Base-by-base conservation (phyloP, 2,888 invertebrate species). In the Cylindroiulus punctatus region DNA sequence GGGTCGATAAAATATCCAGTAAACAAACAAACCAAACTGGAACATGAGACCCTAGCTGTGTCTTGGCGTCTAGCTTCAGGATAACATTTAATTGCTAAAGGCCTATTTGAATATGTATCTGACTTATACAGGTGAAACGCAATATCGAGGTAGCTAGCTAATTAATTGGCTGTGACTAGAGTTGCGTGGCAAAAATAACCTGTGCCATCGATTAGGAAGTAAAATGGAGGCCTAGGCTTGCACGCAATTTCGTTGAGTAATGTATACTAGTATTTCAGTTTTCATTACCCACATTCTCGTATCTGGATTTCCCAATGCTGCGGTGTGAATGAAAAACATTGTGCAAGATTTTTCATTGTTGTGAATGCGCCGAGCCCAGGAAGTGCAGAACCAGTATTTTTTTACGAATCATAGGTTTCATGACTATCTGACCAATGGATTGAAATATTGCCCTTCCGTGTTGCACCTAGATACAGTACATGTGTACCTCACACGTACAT, bases 261-360 rank as follows among this genome's bases (percentile, higher is more conserved):
- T 2, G 3, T 36, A 65, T 26, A 5, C 65, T 8, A 12, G 14
- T 22, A 12, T 26, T 26, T 26, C 65, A 26, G 26, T 65, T 65
- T 26, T 65, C 65, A 65, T 65, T 26, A 26, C 65, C 26, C 65
- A 0, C 65, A 65, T 26, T 26, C 65, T 65, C 12, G n/a, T n/a
- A n/a, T n/a, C n/a, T n/a, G n/a, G 65, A 65, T 65, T 65, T 65
- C 65, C 65, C n/a, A 65, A 65, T 26, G 65, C 65, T 65, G 65
- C 12, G n/a, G 12, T 65, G 3, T 65, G 65, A 65, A 65, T 65
- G 65, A 65, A 65, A n/a, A 8, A 8, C 65, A 65, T 65, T 65
- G 65, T 65, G 10, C 65, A 26, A n/a, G 26, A 26, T 26, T 26
- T n/a, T 26, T 26, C 65, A 65, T 65, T 65, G 26, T 65, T 65